These are phyloP conservation scores for Phalacrocorax aristotelis DNA, from an alignment of 2,113 vertebrate species.

Conservation along the genomic window DNA sequence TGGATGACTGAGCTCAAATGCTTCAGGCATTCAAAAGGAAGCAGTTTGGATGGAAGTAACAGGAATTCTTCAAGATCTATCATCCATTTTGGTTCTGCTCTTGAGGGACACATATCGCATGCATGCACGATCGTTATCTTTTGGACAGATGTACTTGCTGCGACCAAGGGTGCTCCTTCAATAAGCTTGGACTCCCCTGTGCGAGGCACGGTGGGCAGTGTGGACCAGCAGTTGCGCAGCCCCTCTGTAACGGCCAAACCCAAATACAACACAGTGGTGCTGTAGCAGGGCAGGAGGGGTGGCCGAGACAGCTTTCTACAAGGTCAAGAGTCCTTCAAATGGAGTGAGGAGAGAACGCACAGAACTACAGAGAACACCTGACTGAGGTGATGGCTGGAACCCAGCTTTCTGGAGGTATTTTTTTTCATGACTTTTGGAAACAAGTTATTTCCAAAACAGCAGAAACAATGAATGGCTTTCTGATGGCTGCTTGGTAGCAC, in stretches of 20 bases:
- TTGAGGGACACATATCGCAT: neutral
- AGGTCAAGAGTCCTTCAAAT: neutral
- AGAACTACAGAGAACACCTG: neutral
- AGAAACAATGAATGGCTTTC: neutral
- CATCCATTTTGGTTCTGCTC: neutral
- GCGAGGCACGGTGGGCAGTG: accelerated
- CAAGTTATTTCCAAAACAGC: neutral
- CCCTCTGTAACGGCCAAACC: neutral
- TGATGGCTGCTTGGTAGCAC: neutral
- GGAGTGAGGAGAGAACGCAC: neutral
- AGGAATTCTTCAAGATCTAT: neutral
- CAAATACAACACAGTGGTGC: neutral
- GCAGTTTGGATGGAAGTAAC: neutral
- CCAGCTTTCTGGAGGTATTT: neutral
- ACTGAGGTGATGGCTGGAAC: neutral
- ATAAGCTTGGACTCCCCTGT: neutral
- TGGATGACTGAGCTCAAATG: neutral
- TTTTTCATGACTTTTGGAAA: neutral
- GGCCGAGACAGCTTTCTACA: neutral
- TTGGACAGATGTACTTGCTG: neutral
- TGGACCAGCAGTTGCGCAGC: neutral
- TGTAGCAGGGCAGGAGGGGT: neutral
- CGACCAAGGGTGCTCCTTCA: neutral
- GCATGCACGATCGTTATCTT: neutral
- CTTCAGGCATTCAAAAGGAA: neutral